Base-by-base conservation (phyloP, 1,140 invertebrate genomes). In the Heliothis virescens region DNA sequence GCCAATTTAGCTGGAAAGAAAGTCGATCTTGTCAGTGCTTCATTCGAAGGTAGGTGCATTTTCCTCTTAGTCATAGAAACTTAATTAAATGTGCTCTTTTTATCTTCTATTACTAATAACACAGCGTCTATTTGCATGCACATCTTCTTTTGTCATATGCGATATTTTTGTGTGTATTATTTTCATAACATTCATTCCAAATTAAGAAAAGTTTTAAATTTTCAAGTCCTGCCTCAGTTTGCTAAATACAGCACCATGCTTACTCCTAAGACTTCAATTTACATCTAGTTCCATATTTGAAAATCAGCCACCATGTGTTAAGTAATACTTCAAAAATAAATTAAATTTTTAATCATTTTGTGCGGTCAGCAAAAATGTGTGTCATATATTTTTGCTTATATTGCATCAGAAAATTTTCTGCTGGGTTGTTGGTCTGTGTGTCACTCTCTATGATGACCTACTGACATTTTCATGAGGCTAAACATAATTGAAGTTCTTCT, bases 1-100 rank as follows among this genome's bases (percentile, higher is more conserved):
- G 95, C 96, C 1, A 96, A 97, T 87, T 94, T 97, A 83, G 94
- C 95, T 0, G 94, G 96, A 80, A 94, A 95, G 84, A 86, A 95
- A 78, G 89, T 96, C 18, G 89, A 95, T 63, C 74, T 97, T 55
- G 93, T 95, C 83, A 89, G 95, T 84, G 91, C 96, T 79, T 89
- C 95, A 72, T 91, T 95, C 79, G 95, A 95, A 92, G 96, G 96
- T 97, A 94, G 75, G 75, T 80, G 52, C 13, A 77, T 84, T 47
- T 82, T 80, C 57, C 80, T 74, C 53, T 65, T 65, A 76, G 48
- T n/a, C 13, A 21, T 29, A n/a, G 7, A 53, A 71, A 21, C 79
- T 47, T 65, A 57, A 78, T 69, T 59, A 73, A 21, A 47, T 18
- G 47, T 74, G 2, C 9, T 2, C 53, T 57, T 57, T 60, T 50